Conservation (phyloP, 1,140 invertebrate species). For the Drosophila parabipectinata region DNA sequence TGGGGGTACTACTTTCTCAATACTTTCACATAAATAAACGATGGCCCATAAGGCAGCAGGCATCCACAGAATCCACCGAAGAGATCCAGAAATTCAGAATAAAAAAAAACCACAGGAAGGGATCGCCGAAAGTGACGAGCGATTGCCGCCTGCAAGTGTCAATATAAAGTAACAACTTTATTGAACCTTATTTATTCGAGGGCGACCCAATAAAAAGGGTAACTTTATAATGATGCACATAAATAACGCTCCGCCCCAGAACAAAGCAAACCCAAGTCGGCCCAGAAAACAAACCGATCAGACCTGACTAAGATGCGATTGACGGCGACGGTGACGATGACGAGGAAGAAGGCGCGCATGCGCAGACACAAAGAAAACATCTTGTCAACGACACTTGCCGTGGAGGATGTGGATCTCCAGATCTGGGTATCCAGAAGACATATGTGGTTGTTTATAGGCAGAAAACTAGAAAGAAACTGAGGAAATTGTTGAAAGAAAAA, state of each 20-base stretch:
- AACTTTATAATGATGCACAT: constrained; percentile 80
- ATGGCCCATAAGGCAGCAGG: constrained; percentile 8
- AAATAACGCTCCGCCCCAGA: constrained; percentile 58
- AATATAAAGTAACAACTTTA: constrained; percentile 83
- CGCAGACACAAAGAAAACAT: constrained; percentile 37
- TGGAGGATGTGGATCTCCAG: constrained; percentile 53
- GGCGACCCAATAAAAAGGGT: constrained; percentile 79
- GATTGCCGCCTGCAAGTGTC: constrained; percentile 81
- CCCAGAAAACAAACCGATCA: neutral
- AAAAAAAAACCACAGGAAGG: constrained; percentile 13
- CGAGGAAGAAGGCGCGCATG: constrained; percentile 32
- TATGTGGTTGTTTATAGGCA: neutral
- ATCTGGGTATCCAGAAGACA: neutral
- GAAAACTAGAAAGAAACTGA: neutral
- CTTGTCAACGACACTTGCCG: constrained; percentile 58
- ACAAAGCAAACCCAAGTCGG: constrained; percentile 31
- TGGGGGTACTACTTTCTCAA: constrained; percentile 68
- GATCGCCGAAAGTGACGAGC: constrained; percentile 68
- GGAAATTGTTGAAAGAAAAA: neutral
- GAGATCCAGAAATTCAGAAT: neutral
- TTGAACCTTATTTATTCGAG: constrained; percentile 80
- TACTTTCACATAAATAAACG: constrained; percentile 70
- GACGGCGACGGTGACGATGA: constrained; percentile 1
- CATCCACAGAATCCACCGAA: neutral
- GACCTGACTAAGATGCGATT: constrained; percentile 28